Evolutionary conservation across 2,797 vertebrate species (phyloP).

Genomic region (Tamandua tetradactyla): DNA sequence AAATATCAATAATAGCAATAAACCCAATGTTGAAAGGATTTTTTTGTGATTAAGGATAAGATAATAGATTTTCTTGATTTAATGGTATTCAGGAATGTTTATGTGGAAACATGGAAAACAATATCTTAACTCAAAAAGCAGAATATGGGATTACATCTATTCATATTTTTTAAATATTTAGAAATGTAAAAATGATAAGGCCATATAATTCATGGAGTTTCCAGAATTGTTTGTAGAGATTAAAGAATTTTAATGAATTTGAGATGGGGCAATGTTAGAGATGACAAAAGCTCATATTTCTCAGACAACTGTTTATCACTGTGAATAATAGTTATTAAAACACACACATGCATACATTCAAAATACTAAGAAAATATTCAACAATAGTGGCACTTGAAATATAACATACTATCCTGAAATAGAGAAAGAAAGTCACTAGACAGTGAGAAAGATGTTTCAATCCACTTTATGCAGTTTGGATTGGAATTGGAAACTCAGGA

Average conservation of each 20-base stretch:
- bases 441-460: background rate
- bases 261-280: background rate
- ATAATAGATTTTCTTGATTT: slow-evolving; percentile 6
- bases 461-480: accelerated
- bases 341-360: background rate
- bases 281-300: background rate
- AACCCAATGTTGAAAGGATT: background rate
- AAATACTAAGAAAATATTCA: background rate
- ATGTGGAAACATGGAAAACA: background rate
- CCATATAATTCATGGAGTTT: background rate
- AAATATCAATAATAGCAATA: background rate
- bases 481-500: background rate
- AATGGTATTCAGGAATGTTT: background rate
- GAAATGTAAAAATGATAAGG: background rate
- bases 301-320: background rate
- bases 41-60: background rate
- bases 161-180: background rate
- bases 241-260: background rate
- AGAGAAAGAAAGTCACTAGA: background rate
- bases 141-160: background rate
- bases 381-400: background rate
- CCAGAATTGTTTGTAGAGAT: background rate
- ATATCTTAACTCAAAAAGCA: background rate
- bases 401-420: background rate
- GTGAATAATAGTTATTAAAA: background rate